A percentile compares a stretch with the other conserved stretches of the same genome.
Conservation (phyloP, 2,797 vertebrate genomes). For the Danio albolineatus region DNA sequence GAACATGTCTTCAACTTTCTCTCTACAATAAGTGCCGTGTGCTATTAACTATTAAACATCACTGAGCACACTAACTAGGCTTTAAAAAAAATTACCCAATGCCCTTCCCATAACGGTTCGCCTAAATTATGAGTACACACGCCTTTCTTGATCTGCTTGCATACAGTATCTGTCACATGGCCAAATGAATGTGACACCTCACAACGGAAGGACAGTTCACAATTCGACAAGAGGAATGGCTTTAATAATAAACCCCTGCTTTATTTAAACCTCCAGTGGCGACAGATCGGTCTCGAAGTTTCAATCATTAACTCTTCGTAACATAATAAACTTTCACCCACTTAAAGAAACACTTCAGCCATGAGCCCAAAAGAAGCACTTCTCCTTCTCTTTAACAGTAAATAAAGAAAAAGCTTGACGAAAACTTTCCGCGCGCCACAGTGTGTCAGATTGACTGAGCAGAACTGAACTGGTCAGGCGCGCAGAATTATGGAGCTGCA, state of each 20-base stretch:
- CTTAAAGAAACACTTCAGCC: not conserved
- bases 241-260: not conserved
- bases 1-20: conserved; percentile 27
- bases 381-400: not conserved
- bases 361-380: not conserved
- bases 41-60: conserved; percentile 4
- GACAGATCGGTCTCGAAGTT: not conserved
- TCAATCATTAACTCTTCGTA: conserved; percentile 25
- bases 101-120: not conserved
- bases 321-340: conserved; percentile 15
- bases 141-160: not conserved
- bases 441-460: not conserved
- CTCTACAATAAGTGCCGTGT: not conserved
- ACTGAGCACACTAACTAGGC: not conserved
- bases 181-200: conserved; percentile 17
- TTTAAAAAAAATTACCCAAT: not conserved
- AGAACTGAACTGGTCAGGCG: not conserved
- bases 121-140: not conserved
- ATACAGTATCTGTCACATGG: not conserved
- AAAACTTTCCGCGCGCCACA: conserved; percentile 9
- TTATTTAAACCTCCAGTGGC: not conserved
- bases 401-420: not conserved
- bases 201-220: conserved; percentile 12
- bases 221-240: not conserved
- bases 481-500: not conserved